Conservation (phyloP, 2,113 vertebrate genomes). For the Hydrolagus affinis region DNA sequence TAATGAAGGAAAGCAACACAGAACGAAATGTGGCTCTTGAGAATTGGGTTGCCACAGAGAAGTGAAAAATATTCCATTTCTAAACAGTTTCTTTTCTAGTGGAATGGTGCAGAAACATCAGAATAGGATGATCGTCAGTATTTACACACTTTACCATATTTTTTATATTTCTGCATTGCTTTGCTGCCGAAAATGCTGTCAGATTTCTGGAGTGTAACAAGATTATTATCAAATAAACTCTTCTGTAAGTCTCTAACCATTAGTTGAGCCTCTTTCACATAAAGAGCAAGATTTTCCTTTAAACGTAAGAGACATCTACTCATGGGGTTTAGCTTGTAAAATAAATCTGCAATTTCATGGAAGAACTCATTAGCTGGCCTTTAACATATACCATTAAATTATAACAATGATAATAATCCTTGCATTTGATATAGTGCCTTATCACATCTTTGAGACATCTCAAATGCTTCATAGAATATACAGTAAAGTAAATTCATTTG, state of each 20-base stretch:
- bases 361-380: not conserved
- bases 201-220: conserved; percentile 5
- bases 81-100: not conserved
- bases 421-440: too few relatives aligned
- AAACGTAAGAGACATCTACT: not conserved
- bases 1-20: conserved; percentile 5
- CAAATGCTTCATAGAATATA: too few relatives aligned
- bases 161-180: not conserved
- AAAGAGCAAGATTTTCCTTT: not conserved
- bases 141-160: not conserved
- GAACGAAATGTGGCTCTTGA: not conserved
- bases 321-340: not conserved
- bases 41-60: not conserved
- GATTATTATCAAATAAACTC: not conserved
- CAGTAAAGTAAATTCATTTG: too few relatives aligned
- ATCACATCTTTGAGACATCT: too few relatives aligned
- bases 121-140: conserved; percentile 4
- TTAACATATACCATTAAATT: not conserved
- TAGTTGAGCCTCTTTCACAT: not conserved
- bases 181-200: not conserved
- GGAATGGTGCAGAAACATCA: not conserved
- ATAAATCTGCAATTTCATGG: not conserved
- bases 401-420: too few relatives aligned
- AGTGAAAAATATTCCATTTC: not conserved
- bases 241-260: not conserved